A percentile compares a stretch with the other conserved stretches of the same genome.
Evolutionary conservation across 2,888 invertebrate genomes (phyloP).

Genomic region (Meandrusa payeni): DNA sequence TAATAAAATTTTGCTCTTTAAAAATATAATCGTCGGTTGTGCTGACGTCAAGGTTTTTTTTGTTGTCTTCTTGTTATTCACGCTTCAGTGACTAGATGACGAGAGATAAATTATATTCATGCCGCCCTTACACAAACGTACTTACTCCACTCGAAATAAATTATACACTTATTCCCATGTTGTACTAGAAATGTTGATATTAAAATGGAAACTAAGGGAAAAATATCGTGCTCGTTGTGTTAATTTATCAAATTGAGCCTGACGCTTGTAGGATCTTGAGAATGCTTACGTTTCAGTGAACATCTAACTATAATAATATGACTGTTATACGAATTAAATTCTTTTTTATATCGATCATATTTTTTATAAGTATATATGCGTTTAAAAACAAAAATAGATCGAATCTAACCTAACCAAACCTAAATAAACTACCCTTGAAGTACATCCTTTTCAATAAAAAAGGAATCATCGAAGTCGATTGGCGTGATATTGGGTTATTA

Average conservation of each 20-base stretch:
- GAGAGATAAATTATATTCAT: constrained; percentile 26
- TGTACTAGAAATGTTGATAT: constrained; percentile 3
- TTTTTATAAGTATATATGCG: no score
- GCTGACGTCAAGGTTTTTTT: constrained; percentile 20
- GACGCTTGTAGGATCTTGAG: not conserved
- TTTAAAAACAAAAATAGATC: no score
- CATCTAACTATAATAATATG: not conserved
- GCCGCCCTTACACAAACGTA: constrained; percentile 12
- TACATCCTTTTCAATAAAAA: no score
- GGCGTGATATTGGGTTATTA: no score
- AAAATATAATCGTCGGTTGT: constrained; percentile 11
- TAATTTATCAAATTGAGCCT: constrained; percentile 1
- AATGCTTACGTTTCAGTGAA: not conserved
- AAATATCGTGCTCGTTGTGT: not conserved
- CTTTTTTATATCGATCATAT: no score
- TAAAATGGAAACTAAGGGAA: constrained; percentile 4
- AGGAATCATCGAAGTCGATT: no score
- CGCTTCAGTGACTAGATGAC: constrained; percentile 29
- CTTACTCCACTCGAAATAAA: constrained; percentile 11
- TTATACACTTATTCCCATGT: constrained; percentile 5
- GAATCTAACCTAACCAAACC: no score
- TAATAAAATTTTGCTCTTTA: not conserved
- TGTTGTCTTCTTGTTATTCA: constrained; percentile 28
- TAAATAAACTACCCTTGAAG: no score
- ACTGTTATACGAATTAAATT: no score